A percentile compares a stretch with the other conserved stretches of the same genome.
Evolutionary conservation across 2,113 vertebrate species (phyloP).

Genomic region (Mixornis gularis): DNA sequence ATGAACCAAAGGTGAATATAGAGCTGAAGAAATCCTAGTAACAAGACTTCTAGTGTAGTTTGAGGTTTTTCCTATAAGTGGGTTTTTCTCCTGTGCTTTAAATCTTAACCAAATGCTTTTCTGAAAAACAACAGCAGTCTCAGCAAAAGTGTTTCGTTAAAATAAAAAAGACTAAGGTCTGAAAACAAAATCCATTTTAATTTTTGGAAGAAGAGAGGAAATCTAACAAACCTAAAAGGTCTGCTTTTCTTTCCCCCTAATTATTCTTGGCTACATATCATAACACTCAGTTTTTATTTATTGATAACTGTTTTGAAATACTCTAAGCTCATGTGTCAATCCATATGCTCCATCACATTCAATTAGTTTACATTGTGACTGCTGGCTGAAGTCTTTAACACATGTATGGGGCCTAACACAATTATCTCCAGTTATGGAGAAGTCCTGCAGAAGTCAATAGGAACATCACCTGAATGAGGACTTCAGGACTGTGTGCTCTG

Average conservation of each 20-base stretch:
- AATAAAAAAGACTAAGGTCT: not conserved
- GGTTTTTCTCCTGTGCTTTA: not conserved
- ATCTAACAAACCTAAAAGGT: not conserved
- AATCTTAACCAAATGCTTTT: slow-evolving; percentile 5
- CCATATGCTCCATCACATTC: not conserved
- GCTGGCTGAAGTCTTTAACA: not conserved
- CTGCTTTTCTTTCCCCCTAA: not conserved
- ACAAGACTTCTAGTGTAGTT: not conserved
- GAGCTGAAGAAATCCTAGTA: not conserved
- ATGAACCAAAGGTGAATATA: not conserved
- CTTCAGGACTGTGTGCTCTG: not conserved
- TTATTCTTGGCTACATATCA: slow-evolving; percentile 32
- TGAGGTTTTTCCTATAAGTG: slow-evolving; percentile 41
- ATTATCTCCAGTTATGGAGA: not conserved
- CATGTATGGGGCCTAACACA: fast-evolving
- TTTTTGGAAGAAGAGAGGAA: slow-evolving; percentile 27
- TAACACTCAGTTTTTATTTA: not conserved
- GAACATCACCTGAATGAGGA: not conserved
- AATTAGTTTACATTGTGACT: not conserved
- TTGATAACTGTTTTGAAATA: slow-evolving; percentile 2
- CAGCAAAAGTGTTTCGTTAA: slow-evolving; percentile 28
- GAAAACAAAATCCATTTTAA: not conserved
- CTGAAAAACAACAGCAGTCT: slow-evolving; percentile 30
- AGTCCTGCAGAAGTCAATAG: not conserved
- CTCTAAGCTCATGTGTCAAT: not conserved